These are phyloP conservation scores for Raja brachyura DNA, from an alignment of 2,113 vertebrate genomes.

Conservation along the genomic window DNA sequence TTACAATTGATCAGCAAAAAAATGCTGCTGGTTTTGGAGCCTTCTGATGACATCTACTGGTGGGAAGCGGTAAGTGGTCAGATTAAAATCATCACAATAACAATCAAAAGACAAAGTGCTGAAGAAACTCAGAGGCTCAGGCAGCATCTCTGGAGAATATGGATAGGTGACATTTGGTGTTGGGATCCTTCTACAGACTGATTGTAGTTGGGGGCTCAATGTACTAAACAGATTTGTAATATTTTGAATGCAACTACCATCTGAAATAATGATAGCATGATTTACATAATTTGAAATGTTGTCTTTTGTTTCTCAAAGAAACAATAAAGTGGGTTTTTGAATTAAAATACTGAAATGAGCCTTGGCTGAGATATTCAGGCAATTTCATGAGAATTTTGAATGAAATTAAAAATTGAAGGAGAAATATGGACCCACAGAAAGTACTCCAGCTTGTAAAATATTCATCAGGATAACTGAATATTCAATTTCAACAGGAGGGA, in stretches of 20 bases:
- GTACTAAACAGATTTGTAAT: background rate
- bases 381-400: background rate
- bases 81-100: background rate
- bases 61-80: background rate
- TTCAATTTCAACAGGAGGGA: background rate
- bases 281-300: background rate
- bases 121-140: no score
- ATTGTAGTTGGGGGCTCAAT: no score
- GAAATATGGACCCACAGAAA: background rate
- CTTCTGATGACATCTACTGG: slow-evolving; percentile 20
- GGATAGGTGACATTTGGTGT: no score
- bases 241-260: background rate
- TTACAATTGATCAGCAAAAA: background rate
- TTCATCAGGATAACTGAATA: background rate
- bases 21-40: background rate
- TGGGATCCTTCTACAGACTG: no score
- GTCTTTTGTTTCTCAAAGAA: background rate
- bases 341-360: background rate
- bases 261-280: background rate
- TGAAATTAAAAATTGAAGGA: background rate
- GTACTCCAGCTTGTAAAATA: background rate
- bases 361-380: background rate
- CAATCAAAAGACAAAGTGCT: no score
- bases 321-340: background rate
- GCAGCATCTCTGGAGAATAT: no score